These are phyloP conservation scores for Mesorhabditis spiculigera DNA, from an alignment of 2,888 invertebrate species.

Conservation along the genomic window DNA sequence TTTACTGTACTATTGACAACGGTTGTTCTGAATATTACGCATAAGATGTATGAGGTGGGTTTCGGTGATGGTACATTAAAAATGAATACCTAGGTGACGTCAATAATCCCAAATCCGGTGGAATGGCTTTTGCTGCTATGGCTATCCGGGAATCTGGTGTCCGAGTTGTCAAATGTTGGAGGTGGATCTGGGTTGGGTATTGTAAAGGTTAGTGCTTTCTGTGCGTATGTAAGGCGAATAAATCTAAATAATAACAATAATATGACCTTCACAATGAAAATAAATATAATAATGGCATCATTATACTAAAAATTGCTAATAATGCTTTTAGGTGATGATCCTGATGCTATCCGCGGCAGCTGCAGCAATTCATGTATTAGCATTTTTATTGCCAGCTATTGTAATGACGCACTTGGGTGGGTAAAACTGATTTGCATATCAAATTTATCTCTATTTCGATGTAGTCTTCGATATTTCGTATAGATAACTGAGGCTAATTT, in stretches of 20 bases:
- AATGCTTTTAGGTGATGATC: constrained; percentile 44
- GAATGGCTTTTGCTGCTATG: constrained; percentile 55
- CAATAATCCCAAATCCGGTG: constrained; percentile 52
- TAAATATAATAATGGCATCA: not conserved
- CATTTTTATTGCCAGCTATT: constrained; percentile 52
- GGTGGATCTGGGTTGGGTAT: constrained; percentile 73
- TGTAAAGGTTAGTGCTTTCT: constrained; percentile 38
- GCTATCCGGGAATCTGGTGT: constrained; percentile 69
- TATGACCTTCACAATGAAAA: not conserved
- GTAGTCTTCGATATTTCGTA: too few species aligned
- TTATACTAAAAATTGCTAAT: not conserved
- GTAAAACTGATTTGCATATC: not conserved
- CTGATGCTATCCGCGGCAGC: constrained; percentile 51
- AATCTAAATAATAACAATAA: not conserved
- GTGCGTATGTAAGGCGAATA: too few species aligned
- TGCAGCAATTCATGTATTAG: constrained; percentile 55
- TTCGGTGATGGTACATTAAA: not conserved
- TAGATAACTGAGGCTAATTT: not conserved
- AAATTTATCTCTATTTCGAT: too few species aligned
- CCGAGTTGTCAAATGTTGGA: constrained; percentile 94
- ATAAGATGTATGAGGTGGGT: constrained; percentile 45
- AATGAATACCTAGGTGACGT: constrained; percentile 38
- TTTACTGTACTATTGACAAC: constrained; percentile 83
- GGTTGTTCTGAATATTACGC: constrained; percentile 53
- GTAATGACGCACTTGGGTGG: constrained; percentile 41